These are phyloP conservation scores for Stenurella melanura DNA, from an alignment of 2,888 invertebrate species.

Conservation along the genomic window DNA sequence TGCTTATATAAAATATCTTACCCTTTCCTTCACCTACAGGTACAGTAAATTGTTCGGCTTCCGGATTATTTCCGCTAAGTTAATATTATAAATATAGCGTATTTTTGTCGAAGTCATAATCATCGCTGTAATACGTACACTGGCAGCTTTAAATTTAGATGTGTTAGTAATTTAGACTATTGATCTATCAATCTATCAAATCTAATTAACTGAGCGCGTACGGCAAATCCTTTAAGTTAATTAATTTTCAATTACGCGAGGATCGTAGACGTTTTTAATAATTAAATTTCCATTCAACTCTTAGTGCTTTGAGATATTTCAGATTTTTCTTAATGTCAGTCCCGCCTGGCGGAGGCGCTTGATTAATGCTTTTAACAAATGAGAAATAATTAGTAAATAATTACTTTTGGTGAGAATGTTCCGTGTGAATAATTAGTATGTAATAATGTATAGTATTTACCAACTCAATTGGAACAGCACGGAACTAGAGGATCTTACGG, in stretches of 20 bases:
- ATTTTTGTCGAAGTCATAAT: constrained; percentile 20
- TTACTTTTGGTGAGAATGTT: background rate
- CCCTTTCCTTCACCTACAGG: background rate
- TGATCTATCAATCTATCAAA: constrained; percentile 49
- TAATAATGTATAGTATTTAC: no score
- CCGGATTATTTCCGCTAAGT: background rate
- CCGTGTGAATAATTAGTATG: background rate
- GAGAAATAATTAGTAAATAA: background rate
- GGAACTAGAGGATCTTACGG: no score
- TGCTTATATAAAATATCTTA: background rate
- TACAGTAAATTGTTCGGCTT: background rate
- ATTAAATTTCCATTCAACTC: constrained; percentile 38
- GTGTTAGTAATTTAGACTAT: constrained; percentile 43
- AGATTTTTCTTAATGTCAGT: background rate
- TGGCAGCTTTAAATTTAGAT: constrained; percentile 46
- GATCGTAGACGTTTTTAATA: constrained; percentile 41
- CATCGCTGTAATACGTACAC: constrained; percentile 41
- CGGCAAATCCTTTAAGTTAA: constrained; percentile 39
- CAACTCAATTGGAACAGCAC: no score
- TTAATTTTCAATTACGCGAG: constrained; percentile 32
- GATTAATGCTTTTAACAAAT: constrained; percentile 23
- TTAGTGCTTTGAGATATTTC: constrained; percentile 12
- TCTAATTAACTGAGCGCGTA: constrained; percentile 40
- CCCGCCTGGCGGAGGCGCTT: background rate
- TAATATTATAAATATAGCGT: background rate